Base-by-base conservation (phyloP, 2,797 vertebrate species). In the Sparus aurata region DNA sequence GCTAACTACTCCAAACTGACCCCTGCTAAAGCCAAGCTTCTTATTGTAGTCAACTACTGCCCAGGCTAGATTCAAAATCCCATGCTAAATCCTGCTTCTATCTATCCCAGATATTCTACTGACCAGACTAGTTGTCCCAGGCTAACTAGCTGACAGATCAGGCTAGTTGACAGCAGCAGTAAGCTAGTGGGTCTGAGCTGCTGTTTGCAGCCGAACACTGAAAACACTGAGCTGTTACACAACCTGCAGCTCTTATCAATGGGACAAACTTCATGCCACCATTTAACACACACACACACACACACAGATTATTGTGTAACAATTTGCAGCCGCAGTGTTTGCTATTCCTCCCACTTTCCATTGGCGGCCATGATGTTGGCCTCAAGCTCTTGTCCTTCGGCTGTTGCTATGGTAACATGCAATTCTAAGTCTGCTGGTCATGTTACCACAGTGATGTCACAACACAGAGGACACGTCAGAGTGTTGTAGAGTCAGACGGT, bases 211-310 rank as follows among this genome's bases (percentile, higher is more conserved):
- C 68, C 25, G 18, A 64, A 50, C 63, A 5, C 83, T 83, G 77
- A 62, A 77, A 79, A 79, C 75, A 74, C 82, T 64, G 75, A 80
- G 73, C 84, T 47, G 80, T 91, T 92, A 79, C 59, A 90, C 88
- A 90, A 92, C 74, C 79, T 81, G 60, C 47, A 43, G 23, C 70
- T 74, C 82, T 94, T 92, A 94, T 94, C 91, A 90, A 75, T 65
- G 68, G 89, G 77, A 82, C 91, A 91, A 91, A 90, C 89, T 90
- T 87, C 86, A 89, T 58, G 77, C 63, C 78, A 74, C 73, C 58
- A 79, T 83, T 79, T 62, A 69, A 70, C 66, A 83, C 69, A 83
- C 66, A 79, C 75, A 78, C 75, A 66, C 72, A 77, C 53, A 65
- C 34, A 23, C 7, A 60, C 53, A 8, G 0, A 71, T 2, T 12